A percentile compares a stretch with the other conserved stretches of the same genome.
phyloP scores from a whole-genome alignment of 2,888 invertebrate genomes.

The Hecatera dysodea region DNA sequence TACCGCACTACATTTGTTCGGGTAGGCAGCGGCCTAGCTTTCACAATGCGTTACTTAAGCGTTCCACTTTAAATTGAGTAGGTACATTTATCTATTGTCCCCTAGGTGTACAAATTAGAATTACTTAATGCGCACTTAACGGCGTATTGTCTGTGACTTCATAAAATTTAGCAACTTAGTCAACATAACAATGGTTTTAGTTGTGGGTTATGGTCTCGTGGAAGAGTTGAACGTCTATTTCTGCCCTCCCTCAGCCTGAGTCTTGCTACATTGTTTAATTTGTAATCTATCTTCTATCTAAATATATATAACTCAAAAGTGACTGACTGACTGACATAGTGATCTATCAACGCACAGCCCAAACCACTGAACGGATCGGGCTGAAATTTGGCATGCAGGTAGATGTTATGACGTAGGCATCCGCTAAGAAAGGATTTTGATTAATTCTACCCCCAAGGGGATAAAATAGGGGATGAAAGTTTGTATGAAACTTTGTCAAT shows the following conservation, averaged over 20 bases:
- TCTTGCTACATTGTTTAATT: conserved; percentile 15
- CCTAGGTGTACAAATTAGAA: conserved; percentile 55
- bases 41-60: conserved; percentile 67
- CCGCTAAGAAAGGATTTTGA: too few relatives aligned
- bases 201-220: conserved; percentile 23
- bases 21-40: conserved; percentile 61
- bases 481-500: too few relatives aligned
- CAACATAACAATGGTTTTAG: conserved; percentile 55
- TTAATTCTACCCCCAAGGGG: too few relatives aligned
- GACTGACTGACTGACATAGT: too few relatives aligned
- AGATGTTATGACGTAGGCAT: too few relatives aligned
- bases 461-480: too few relatives aligned
- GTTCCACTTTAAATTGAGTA: conserved; percentile 68
- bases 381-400: too few relatives aligned
- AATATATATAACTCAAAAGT: too few relatives aligned
- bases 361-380: too few relatives aligned
- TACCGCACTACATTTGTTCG: conserved; percentile 61
- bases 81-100: conserved; percentile 61
- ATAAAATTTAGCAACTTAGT: conserved; percentile 54
- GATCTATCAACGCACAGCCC: too few relatives aligned
- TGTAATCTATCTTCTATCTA: conserved; percentile 9
- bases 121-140: conserved; percentile 64
- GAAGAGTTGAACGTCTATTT: conserved; percentile 2
- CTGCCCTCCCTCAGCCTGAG: not conserved
- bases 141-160: conserved; percentile 57